These are phyloP conservation scores for Lamellibrachia columna DNA, from an alignment of 2,888 invertebrate genomes.

Conservation along the genomic window DNA sequence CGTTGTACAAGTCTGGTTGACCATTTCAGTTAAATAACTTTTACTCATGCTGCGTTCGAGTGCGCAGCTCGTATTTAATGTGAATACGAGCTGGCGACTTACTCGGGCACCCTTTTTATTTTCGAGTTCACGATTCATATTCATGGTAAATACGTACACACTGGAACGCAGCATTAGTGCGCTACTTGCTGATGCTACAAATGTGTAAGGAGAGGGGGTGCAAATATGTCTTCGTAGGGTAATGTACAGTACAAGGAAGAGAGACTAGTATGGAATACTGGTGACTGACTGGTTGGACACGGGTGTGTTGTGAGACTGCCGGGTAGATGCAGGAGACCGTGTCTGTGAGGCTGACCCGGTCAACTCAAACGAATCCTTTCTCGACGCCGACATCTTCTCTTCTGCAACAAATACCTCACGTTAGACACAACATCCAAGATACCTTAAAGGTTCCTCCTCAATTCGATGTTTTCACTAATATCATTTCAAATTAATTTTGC, in stretches of 20 bases:
- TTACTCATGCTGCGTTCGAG: no score
- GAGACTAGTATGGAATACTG: not conserved
- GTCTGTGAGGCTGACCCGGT: not conserved
- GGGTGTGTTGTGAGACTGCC: slow-evolving; percentile 6
- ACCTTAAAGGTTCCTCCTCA: no score
- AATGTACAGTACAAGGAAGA: not conserved
- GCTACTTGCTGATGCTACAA: not conserved
- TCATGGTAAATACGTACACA: no score
- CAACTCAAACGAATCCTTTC: not conserved
- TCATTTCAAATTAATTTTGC: no score
- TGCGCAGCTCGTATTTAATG: no score
- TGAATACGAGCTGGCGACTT: no score
- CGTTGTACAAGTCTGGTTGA: no score
- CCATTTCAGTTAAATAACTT: no score
- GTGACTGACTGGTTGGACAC: slow-evolving; percentile 17
- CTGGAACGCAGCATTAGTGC: no score
- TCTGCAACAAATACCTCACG: not conserved
- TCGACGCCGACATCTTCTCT: not conserved
- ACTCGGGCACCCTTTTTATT: no score
- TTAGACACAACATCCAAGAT: not conserved
- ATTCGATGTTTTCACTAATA: no score
- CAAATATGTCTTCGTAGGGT: not conserved
- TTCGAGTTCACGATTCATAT: no score
- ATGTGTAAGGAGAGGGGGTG: not conserved
- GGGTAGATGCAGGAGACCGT: not conserved